Percentiles rank a stretch among this genome's conserved stretches.
Conservation (phyloP, 2,113 vertebrate genomes). For the cat (Felis catus) region F.catus_Fca126_mat1.0 CM031414.1:138913501-138914000, state of each 20-base stretch:
- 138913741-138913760: not conserved
- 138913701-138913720: not conserved
- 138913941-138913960: not conserved
- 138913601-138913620: no score
- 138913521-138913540: not conserved
- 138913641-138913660: no score
- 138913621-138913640: not conserved
- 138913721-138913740: not conserved
- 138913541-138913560: not conserved
- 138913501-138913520: no score
- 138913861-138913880: not conserved
- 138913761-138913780: not conserved
- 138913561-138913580: rapidly evolving
- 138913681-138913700: not conserved
- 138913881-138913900: not conserved
- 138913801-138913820: not conserved
- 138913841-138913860: not conserved
- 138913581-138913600: not conserved
- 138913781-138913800: not conserved
- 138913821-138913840: not conserved
- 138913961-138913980: not conserved
- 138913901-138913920: slow-evolving; percentile 6
- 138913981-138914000: not conserved
- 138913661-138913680: not conserved
- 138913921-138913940: not conserved